A percentile compares a stretch with the other conserved stretches of the same genome.
phyloP scores from a whole-genome alignment of 2,797 vertebrate genomes.

The Scarus forsteni region DNA sequence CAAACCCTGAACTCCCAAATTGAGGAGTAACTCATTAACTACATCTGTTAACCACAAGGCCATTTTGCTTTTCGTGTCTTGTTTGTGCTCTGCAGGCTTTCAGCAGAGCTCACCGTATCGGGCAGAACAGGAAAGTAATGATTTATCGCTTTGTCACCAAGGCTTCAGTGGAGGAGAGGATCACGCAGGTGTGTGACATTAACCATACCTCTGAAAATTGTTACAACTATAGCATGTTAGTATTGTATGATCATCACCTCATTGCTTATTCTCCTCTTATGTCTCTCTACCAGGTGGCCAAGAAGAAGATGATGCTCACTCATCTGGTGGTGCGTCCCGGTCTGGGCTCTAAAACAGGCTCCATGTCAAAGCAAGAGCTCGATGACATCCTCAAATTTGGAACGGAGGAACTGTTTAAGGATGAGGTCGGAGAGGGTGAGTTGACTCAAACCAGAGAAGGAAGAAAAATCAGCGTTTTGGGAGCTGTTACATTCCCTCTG shows the following conservation, averaged over 20 bases:
- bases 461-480: background rate
- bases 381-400: constrained; percentile 99
- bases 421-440: constrained; percentile 91
- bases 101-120: constrained; percentile 98
- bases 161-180: constrained; percentile 97
- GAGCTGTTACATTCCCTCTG: background rate
- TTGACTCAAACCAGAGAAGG: background rate
- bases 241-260: constrained; percentile 1
- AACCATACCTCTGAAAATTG: background rate
- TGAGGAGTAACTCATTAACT: no score
- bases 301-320: constrained; percentile 99
- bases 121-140: constrained; percentile 99
- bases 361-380: constrained; percentile 99
- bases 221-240: background rate
- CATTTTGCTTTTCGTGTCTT: background rate
- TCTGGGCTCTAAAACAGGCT: constrained; percentile 96
- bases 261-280: background rate
- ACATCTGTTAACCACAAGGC: no score
- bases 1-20: no score
- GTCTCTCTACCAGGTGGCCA: constrained; percentile 88
- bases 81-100: constrained; percentile 86
- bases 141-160: constrained; percentile 99
- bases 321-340: constrained; percentile 97
- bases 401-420: constrained; percentile 97
- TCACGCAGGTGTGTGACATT: constrained; percentile 86